Conservation (phyloP, 1,140 invertebrate genomes). For the Anoplolepis gracilipes region DNA sequence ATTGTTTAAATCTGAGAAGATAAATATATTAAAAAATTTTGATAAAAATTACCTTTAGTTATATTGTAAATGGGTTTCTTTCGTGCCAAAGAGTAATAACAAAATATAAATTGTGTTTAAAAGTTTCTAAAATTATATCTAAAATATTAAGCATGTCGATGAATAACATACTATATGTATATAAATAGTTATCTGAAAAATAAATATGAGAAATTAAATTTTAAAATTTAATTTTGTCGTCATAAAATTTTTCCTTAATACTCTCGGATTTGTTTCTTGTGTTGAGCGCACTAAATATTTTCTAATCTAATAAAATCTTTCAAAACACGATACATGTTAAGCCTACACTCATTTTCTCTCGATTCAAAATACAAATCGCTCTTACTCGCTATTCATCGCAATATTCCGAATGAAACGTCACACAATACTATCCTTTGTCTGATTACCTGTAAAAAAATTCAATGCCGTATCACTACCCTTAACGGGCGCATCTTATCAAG, state of each 20-base stretch:
- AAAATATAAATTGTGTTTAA: background rate
- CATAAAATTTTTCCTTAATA: background rate
- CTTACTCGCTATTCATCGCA: conserved; percentile 24
- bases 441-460: conserved; percentile 45
- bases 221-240: background rate
- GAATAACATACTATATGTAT: background rate
- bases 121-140: background rate
- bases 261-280: background rate
- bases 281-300: background rate
- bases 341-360: background rate
- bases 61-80: background rate
- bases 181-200: background rate
- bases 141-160: background rate
- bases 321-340: background rate
- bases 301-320: background rate
- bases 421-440: background rate
- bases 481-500: conserved; percentile 11
- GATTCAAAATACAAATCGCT: conserved; percentile 20
- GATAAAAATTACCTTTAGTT: background rate
- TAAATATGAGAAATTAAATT: background rate
- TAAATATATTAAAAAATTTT: background rate
- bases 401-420: background rate
- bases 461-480: background rate
- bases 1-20: background rate
- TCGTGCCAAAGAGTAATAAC: background rate